Conservation (phyloP, 2,797 vertebrate genomes). For the Setipinna tenuifilis region DNA sequence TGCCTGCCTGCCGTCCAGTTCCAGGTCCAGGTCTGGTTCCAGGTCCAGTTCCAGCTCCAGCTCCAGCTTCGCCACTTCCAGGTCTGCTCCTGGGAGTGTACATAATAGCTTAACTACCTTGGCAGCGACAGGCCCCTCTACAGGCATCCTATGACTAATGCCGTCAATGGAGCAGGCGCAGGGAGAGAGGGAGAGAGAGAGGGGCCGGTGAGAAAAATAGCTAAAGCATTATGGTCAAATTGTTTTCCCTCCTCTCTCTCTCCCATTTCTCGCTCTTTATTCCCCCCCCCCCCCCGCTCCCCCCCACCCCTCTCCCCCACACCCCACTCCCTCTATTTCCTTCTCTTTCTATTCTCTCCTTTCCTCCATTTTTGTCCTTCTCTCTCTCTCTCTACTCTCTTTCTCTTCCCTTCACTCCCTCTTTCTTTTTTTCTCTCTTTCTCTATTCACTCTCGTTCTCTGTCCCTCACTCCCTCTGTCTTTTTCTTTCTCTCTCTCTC, state of each 20-base stretch:
- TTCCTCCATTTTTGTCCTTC: no score
- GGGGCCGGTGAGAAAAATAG: constrained; percentile 15
- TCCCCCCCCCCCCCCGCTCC: neutral
- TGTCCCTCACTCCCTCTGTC: no score
- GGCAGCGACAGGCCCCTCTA: constrained; percentile 37
- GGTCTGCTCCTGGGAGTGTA: constrained; percentile 29
- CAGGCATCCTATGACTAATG: constrained; percentile 40
- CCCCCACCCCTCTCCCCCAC: neutral
- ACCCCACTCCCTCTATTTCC: no score
- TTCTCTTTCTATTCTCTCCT: no score
- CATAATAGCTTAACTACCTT: constrained; percentile 28
- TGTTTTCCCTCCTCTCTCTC: neutral
- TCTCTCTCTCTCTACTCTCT: no score
- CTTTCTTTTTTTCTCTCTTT: no score
- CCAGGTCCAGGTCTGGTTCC: neutral
- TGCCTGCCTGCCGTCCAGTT: neutral
- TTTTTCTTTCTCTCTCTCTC: no score
- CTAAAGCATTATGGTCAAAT: constrained; percentile 31
- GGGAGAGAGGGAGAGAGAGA: neutral
- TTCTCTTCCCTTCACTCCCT: no score
- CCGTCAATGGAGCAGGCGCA: constrained; percentile 9
- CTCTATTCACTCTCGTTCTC: no score
- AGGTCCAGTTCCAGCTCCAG: neutral
- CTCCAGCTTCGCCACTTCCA: neutral
- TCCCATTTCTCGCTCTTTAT: neutral